Conservation (phyloP, 2,113 vertebrate genomes). For the Rhipidura dahli region DNA sequence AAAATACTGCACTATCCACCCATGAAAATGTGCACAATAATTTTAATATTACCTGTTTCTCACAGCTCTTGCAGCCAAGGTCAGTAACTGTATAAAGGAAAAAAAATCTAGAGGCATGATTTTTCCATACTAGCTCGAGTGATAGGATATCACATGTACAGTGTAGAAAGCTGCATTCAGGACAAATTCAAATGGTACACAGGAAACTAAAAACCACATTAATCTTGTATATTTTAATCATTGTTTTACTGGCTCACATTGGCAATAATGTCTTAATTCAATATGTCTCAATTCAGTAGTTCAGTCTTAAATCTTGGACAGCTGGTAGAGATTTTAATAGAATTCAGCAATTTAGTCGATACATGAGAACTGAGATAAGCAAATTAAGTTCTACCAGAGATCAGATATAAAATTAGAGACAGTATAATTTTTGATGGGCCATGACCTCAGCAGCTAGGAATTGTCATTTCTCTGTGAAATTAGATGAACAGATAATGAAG, state of each 20-base stretch:
- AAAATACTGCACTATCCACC: background rate
- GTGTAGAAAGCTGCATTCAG: background rate
- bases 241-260: background rate
- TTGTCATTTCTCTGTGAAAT: conserved; percentile 44
- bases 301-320: conserved; percentile 53
- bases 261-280: conserved; percentile 40
- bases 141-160: background rate
- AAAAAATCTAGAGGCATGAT: background rate
- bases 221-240: conserved; percentile 45
- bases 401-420: conserved; percentile 52
- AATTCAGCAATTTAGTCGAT: conserved; percentile 41
- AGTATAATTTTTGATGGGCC: conserved; percentile 45
- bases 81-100: background rate
- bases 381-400: conserved; percentile 54
- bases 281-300: conserved; percentile 38
- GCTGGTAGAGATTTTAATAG: conserved; percentile 53
- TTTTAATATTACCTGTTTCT: background rate
- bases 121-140: background rate
- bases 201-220: background rate
- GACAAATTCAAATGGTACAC: background rate
- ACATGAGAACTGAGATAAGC: conserved; percentile 45
- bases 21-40: background rate
- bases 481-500: conserved; percentile 52
- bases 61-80: background rate
- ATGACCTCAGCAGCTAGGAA: conserved; percentile 45